These are phyloP conservation scores for Protomyctophum bolini DNA, from an alignment of 2,113 vertebrate species.

Conservation along the genomic window DNA sequence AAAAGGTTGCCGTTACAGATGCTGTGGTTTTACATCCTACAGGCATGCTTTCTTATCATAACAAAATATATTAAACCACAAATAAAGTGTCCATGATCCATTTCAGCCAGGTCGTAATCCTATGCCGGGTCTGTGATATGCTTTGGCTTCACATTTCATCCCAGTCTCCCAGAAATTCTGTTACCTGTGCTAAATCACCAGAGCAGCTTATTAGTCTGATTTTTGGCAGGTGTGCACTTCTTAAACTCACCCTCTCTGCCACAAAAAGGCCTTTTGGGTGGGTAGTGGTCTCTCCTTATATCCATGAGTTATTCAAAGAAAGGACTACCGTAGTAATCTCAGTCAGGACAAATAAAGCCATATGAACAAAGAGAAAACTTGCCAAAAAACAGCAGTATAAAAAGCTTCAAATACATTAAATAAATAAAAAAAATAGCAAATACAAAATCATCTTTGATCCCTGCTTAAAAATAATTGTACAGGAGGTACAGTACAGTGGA, in stretches of 20 bases:
- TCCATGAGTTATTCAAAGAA: conserved; percentile 10
- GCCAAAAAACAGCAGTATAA: neutral
- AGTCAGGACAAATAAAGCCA: neutral
- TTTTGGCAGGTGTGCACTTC: neutral
- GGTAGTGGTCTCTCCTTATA: conserved; percentile 43
- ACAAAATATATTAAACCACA: too few species aligned
- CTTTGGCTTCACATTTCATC: too few species aligned
- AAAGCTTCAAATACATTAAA: neutral
- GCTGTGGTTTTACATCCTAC: too few species aligned
- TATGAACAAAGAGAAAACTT: neutral
- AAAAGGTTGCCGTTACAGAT: too few species aligned
- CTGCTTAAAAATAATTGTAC: neutral
- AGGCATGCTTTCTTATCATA: too few species aligned
- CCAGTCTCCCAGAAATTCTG: too few species aligned
- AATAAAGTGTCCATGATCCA: too few species aligned
- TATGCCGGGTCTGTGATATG: too few species aligned
- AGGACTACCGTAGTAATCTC: conserved; percentile 2
- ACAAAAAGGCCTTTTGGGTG: neutral
- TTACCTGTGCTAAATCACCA: too few species aligned
- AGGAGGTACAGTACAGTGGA: neutral
- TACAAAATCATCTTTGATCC: conserved; percentile 6
- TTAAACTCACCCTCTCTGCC: neutral
- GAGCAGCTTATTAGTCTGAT: too few species aligned
- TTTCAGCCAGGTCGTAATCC: too few species aligned
- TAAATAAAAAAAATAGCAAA: neutral